Evolutionary conservation across 2,888 invertebrate genomes (phyloP), one percentile per base, ranked within the genome.

Genomic region (Chouioia cunea): DNA sequence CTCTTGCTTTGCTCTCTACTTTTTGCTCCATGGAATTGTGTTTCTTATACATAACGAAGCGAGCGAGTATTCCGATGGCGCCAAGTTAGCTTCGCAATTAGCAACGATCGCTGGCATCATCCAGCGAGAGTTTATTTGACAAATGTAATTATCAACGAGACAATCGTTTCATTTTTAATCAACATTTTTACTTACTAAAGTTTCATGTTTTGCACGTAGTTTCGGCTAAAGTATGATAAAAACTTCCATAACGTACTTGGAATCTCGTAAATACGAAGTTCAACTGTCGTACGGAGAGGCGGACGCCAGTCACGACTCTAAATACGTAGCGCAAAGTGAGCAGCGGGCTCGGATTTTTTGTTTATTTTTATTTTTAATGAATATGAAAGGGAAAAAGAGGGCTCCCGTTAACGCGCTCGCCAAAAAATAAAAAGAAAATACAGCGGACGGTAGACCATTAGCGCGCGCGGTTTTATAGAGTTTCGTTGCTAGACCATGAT

Each of bases 301-400:
- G 53, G 16, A 4, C 36, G 47, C 64, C 47, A 27, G n/a, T 36
- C 36, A n/a, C 2, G 46, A 44, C 48, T 65, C 60, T 65, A 20
- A 65, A 60, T 54, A n/a, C 48, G 16, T 48, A 18, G 27, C 23
- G 59, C 50, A 57, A 60, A 60, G 52, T 48, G 59, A 62, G 54
- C 50, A 71, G 16, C 15, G 27, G 57, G 50, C 60, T 10, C 23
- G 44, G 20, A 15, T 44, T 36, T 10, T 6, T 10, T 36, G 10
- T 36, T 36, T 10, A 10, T 65, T 65, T 67, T 73, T 69, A 70
- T 66, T 70, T 73, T 73, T 70, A 73, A 73, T 66, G 73, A 70
- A 70, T 73, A 65, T 66, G 62, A 70, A 70, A 69, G 65, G 57
- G 20, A 73, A 58, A 16, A 36, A 53, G 67, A 60, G 70, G 16